Conservation (phyloP, 2,888 invertebrate genomes). For the Chaetogeoica ovagalla region DNA sequence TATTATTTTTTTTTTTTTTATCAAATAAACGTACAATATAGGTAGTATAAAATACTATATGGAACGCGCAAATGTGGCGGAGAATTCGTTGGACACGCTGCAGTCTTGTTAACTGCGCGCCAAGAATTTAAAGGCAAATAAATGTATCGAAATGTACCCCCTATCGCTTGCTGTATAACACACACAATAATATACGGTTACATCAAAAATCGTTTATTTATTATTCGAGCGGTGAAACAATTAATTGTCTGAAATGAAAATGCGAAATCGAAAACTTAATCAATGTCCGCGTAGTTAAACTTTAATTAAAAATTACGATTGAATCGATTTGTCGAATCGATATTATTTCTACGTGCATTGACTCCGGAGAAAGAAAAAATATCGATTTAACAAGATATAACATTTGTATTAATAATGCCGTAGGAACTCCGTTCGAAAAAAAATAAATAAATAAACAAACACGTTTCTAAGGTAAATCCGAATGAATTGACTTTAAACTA, state of each 20-base stretch:
- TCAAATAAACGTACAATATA: not conserved
- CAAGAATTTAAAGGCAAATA: not conserved
- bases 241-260: not conserved
- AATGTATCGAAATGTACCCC: not conserved
- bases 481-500: not conserved
- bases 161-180: no score
- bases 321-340: not conserved
- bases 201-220: not conserved
- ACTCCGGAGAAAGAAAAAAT: not conserved
- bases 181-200: not conserved
- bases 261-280: not conserved
- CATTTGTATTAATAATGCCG: conserved; percentile 15
- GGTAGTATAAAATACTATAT: no score
- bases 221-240: not conserved
- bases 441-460: conserved; percentile 1
- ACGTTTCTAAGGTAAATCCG: not conserved
- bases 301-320: not conserved
- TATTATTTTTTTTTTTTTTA: not conserved
- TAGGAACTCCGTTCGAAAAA: conserved; percentile 14
- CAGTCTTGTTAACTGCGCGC: not conserved
- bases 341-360: not conserved
- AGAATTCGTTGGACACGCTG: no score
- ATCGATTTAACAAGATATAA: conserved; percentile 17
- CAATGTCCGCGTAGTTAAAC: not conserved
- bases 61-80: no score